Evolutionary conservation across 2,113 vertebrate species (phyloP).

Genomic region (Salvator merianae): DNA sequence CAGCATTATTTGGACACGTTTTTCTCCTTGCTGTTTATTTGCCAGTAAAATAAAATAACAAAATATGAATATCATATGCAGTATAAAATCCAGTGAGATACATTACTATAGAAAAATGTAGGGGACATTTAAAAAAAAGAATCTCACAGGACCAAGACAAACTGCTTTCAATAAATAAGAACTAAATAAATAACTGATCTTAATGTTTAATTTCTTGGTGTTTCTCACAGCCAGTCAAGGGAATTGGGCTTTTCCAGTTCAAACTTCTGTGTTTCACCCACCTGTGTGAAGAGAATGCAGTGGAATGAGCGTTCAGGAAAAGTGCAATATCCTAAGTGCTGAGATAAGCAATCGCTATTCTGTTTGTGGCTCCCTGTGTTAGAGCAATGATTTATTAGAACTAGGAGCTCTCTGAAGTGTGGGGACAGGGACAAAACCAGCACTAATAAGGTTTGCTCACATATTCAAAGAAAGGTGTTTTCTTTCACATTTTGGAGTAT

Average conservation of each 20-base stretch:
- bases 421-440: neutral
- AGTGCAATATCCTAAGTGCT: neutral
- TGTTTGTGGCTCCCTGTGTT: neutral
- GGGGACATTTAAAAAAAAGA: no score
- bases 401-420: neutral
- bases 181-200: neutral
- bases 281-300: neutral
- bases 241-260: neutral
- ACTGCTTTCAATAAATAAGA: neutral
- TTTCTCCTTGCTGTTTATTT: no score
- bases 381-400: neutral
- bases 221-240: neutral
- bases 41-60: no score
- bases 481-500: conserved; percentile 33
- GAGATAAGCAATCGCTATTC: neutral
- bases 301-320: neutral
- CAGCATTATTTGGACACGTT: no score
- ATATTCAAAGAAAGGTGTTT: neutral
- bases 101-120: no score
- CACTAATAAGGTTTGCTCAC: neutral
- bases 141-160: no score
- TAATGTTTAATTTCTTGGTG: neutral
- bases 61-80: no score
- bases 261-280: neutral
- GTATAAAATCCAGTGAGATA: no score